Base-by-base conservation (phyloP, 2,888 invertebrate species). In the Clivina fossor region DNA sequence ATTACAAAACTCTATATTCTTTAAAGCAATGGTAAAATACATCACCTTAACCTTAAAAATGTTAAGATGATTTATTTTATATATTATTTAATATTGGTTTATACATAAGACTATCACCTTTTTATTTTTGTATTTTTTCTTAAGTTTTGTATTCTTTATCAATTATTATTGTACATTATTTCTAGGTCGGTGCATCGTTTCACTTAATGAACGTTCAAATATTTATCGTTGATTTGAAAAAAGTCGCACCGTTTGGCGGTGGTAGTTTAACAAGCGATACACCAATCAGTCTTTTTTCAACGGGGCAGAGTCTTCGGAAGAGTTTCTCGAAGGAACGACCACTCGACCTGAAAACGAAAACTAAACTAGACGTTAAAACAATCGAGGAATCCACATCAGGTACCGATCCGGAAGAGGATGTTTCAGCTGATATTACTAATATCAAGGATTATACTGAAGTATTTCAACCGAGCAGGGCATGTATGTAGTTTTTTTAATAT, bases 111-210 rank as follows among this genome's bases (percentile, higher is more conserved):
- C n/a, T n/a, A n/a, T n/a, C n/a, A n/a, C n/a, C n/a, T n/a, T n/a
- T n/a, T n/a, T n/a, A n/a, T n/a, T n/a, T n/a, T n/a, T n/a, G n/a
- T n/a, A n/a, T n/a, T n/a, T n/a, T n/a, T n/a, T n/a, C n/a, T n/a
- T n/a, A n/a, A n/a, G n/a, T n/a, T n/a, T n/a, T n/a, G n/a, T n/a
- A n/a, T n/a, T n/a, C n/a, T n/a, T n/a, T n/a, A n/a, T n/a, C n/a
- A n/a, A n/a, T n/a, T n/a, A n/a, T n/a, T n/a, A n/a, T n/a, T n/a
- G n/a, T 47, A 37, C 58, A 60, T 43, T 62, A 59, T 60, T 79
- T 80, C 18, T 73, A 95, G 94, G 89, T 95, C 70, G 93, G 92
- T 60, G 95, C 93, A 47, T 90, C 92, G 41, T 91, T 87, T 73
- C 89, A 90, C 69, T 82, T 89, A 62, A 88, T 90, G 51, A 89